Evolutionary conservation across 2,888 invertebrate species (phyloP).

Genomic region (Erpobdella octoculata): DNA sequence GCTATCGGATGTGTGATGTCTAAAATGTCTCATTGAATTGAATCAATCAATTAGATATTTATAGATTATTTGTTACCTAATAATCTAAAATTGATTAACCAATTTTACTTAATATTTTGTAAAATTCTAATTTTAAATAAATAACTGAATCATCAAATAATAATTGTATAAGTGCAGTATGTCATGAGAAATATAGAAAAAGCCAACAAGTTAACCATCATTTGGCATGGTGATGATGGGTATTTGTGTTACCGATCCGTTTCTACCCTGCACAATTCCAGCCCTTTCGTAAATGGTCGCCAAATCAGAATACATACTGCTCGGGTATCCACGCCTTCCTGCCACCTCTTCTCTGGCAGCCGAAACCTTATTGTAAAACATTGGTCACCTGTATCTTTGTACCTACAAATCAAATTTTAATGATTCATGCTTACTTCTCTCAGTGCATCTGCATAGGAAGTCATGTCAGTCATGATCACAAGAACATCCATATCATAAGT

Average conservation of each 20-base stretch:
- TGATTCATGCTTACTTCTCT: conserved; percentile 68
- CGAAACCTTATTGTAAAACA: conserved; percentile 58
- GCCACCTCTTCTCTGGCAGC: conserved; percentile 99
- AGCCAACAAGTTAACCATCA: conserved; percentile 60
- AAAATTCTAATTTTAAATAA: no score
- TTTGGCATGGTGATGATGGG: conserved; percentile 99
- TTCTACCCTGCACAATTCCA: conserved; percentile 94
- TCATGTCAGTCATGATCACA: conserved; percentile 98
- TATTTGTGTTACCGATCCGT: conserved; percentile 98
- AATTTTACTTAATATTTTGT: background rate
- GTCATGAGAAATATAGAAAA: background rate
- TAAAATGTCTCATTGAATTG: conserved; percentile 41
- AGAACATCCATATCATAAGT: conserved; percentile 99
- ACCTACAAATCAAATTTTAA: background rate
- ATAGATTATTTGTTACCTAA: no score
- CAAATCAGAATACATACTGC: conserved; percentile 99
- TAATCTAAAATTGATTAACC: background rate
- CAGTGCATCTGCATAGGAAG: conserved; percentile 97
- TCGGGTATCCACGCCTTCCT: conserved; percentile 97
- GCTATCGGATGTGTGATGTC: conserved; percentile 99
- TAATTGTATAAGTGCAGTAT: background rate
- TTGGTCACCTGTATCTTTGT: background rate
- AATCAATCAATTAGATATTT: no score
- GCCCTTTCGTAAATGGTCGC: conserved; percentile 99
- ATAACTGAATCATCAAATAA: no score